These are phyloP conservation scores for Crossocerus cetratus DNA, from an alignment of 2,888 invertebrate species.

Conservation along the genomic window DNA sequence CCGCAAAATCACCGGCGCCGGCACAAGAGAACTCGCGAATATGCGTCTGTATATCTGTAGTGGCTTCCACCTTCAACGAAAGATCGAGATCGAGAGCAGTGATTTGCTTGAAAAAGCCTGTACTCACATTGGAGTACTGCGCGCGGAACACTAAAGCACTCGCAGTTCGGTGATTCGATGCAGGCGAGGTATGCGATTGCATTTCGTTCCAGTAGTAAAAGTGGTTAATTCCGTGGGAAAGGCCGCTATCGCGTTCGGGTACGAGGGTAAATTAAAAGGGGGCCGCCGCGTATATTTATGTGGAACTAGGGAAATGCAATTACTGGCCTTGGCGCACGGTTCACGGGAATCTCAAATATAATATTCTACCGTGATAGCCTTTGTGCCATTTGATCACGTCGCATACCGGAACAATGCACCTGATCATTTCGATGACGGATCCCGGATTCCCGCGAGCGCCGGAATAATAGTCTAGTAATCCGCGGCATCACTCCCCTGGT, in stretches of 20 bases:
- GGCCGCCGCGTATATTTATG: conserved; percentile 36
- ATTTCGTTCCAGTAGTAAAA: conserved; percentile 25
- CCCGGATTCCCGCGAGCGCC: too few species aligned
- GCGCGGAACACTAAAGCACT: too few species aligned
- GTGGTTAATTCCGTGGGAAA: conserved; percentile 16
- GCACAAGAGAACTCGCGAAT: background rate
- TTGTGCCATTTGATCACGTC: background rate
- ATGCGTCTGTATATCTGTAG: too few species aligned
- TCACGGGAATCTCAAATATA: conserved; percentile 34
- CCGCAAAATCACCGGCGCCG: background rate
- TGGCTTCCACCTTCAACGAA: background rate
- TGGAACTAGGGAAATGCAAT: conserved; percentile 34
- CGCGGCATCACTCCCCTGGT: too few species aligned
- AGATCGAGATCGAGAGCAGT: background rate
- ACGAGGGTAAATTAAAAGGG: conserved; percentile 26
- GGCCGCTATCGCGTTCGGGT: background rate
- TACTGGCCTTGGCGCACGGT: conserved; percentile 35
- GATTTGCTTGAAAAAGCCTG: too few species aligned
- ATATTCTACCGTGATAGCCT: conserved; percentile 27
- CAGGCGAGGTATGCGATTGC: conserved; percentile 5
- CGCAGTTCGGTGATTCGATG: background rate
- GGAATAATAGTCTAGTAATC: too few species aligned
- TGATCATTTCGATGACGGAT: background rate
- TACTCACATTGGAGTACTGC: too few species aligned
- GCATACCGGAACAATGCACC: background rate